Conservation (phyloP, 2,797 vertebrate species). For the Darevskia nairensis region DNA sequence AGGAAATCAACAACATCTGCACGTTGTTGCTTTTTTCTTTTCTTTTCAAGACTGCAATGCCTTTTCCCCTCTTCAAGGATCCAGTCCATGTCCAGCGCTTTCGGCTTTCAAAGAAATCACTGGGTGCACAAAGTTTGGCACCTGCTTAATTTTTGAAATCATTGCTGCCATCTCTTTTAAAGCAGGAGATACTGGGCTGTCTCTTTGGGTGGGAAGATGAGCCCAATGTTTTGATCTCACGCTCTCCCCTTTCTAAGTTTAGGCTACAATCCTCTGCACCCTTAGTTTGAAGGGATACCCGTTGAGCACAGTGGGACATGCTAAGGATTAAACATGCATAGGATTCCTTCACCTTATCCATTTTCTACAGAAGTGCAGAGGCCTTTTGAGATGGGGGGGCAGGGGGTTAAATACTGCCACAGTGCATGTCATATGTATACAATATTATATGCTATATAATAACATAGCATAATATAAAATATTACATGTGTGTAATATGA, state of each 20-base stretch:
- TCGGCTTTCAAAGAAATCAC: not conserved
- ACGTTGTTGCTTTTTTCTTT: not conserved
- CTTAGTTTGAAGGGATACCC: not conserved
- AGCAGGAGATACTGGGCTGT: not conserved
- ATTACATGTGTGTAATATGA: no score
- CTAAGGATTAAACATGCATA: not conserved
- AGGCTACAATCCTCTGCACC: not conserved
- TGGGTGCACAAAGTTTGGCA: not conserved
- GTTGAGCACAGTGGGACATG: not conserved
- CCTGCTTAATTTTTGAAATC: not conserved
- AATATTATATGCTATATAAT: no score
- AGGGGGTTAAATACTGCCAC: no score
- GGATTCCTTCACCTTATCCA: not conserved
- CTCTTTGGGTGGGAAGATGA: not conserved
- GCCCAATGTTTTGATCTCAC: not conserved
- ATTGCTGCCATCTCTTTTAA: not conserved
- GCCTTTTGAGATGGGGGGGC: no score
- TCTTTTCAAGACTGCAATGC: not conserved
- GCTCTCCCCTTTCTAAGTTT: not conserved
- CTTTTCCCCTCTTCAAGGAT: no score
- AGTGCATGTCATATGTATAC: no score
- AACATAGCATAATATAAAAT: no score
- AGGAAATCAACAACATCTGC: not conserved
- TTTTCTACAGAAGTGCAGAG: not conserved
- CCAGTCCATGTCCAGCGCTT: not conserved